A percentile compares a stretch with the other conserved stretches of the same genome.
These are phyloP conservation scores for Pelvicachromis taeniatus DNA, from an alignment of 2,113 vertebrate species.

Conservation along the genomic window DNA sequence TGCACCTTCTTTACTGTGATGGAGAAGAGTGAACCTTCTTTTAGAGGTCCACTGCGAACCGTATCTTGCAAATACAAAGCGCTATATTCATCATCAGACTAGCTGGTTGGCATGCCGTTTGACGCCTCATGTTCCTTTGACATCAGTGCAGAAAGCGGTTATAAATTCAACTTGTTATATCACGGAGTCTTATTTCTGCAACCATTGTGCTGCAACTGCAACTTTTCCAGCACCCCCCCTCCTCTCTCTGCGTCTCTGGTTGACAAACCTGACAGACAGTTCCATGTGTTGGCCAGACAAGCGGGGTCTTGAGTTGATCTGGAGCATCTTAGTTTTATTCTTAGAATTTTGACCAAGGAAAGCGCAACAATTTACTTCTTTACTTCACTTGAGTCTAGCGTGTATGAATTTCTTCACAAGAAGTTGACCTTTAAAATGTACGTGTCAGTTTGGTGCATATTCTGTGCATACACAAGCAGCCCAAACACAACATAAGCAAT, in stretches of 20 bases:
- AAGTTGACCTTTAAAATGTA: neutral
- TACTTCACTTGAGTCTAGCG: neutral
- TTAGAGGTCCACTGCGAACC: neutral
- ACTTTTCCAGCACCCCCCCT: conserved; percentile 19
- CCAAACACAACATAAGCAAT: neutral
- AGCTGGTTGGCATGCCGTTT: neutral
- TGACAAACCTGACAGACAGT: conserved; percentile 49
- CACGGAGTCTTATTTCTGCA: conserved; percentile 25
- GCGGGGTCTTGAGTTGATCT: neutral
- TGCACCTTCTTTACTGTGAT: neutral
- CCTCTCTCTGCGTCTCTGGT: neutral
- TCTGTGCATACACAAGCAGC: neutral
- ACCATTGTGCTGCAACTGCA: conserved; percentile 34
- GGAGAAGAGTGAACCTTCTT: neutral
- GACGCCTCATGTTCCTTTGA: neutral
- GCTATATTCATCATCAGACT: neutral
- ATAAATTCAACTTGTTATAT: conserved; percentile 28
- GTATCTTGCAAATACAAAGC: neutral
- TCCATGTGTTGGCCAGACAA: conserved; percentile 48
- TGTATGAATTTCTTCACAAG: neutral
- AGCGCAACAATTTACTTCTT: conserved; percentile 28
- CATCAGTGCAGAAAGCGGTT: neutral
- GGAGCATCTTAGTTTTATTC: conserved; percentile 11
- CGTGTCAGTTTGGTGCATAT: neutral
- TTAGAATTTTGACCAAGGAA: conserved; percentile 47